Evolutionary conservation across 2,797 vertebrate genomes (phyloP).

Genomic region (Sphenopsis melanotis): DNA sequence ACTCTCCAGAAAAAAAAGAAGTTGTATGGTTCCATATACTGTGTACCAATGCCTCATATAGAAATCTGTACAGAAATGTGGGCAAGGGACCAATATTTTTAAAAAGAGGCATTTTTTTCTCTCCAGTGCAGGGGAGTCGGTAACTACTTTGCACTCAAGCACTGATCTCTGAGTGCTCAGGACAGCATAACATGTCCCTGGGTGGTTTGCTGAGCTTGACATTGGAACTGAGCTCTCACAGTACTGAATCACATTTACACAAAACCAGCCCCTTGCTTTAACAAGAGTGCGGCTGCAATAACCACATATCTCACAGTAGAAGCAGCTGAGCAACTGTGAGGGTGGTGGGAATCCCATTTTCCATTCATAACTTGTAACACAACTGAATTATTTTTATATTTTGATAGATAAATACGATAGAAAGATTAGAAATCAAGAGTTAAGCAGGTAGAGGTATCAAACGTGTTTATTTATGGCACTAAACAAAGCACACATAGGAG

Average conservation of each 20-base stretch:
- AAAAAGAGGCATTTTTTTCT: background rate
- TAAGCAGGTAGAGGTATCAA: background rate
- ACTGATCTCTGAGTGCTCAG: background rate
- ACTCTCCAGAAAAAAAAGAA: background rate
- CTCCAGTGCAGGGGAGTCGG: background rate
- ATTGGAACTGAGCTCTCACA: accelerated
- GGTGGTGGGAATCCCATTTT: background rate
- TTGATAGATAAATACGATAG: background rate
- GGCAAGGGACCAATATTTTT: background rate
- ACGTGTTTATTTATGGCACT: background rate
- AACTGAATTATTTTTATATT: background rate
- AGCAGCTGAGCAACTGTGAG: background rate
- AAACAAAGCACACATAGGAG: background rate
- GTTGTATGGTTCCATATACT: accelerated
- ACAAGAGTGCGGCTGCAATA: background rate
- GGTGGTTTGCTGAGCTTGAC: background rate
- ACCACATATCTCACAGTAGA: background rate
- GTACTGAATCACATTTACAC: background rate
- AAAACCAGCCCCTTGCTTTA: background rate
- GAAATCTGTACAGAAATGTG: background rate
- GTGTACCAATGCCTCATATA: too few species aligned
- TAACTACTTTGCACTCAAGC: background rate
- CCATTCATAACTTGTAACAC: background rate
- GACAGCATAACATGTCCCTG: background rate
- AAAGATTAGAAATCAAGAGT: background rate